A percentile compares a stretch with the other conserved stretches of the same genome.
Evolutionary conservation across 2,797 vertebrate genomes (phyloP).

Genomic region (Hypotaenidia okinawae): DNA sequence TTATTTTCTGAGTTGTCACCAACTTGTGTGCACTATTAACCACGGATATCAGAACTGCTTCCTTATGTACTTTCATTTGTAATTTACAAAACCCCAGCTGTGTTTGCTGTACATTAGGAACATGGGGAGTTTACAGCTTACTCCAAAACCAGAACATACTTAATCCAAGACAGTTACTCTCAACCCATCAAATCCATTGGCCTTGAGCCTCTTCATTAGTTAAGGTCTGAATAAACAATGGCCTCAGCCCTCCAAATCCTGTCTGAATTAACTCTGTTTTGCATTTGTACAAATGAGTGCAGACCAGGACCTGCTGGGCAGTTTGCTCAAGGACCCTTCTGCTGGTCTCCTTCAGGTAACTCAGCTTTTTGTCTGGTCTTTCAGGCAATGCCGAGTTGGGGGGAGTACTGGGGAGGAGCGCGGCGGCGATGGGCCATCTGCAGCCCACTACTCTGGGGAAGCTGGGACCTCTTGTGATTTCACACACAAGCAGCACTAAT

Average conservation of each 20-base stretch:
- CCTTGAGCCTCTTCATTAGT: neutral
- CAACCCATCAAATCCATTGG: neutral
- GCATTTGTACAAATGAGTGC: neutral
- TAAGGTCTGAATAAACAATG: neutral
- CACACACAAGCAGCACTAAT: constrained; percentile 61
- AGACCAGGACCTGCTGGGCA: neutral
- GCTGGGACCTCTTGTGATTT: constrained; percentile 61
- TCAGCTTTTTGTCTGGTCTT: neutral
- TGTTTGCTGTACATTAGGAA: neutral
- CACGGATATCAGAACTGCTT: neutral
- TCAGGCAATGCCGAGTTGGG: neutral
- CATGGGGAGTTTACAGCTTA: neutral
- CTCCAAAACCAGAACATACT: neutral
- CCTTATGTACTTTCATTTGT: neutral
- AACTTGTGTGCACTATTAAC: neutral
- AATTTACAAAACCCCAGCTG: neutral
- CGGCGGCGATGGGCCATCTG: neutral
- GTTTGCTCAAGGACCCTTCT: neutral
- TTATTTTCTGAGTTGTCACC: neutral
- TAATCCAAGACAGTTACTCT: neutral
- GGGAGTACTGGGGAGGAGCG: neutral
- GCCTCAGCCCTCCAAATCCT: neutral
- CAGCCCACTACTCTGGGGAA: constrained; percentile 56
- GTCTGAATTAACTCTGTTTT: neutral
- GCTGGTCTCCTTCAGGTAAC: neutral